A percentile compares a stretch with the other conserved stretches of the same genome.
phyloP scores from a whole-genome alignment of 2,113 vertebrate species.

The Cygnus buccinator region DNA sequence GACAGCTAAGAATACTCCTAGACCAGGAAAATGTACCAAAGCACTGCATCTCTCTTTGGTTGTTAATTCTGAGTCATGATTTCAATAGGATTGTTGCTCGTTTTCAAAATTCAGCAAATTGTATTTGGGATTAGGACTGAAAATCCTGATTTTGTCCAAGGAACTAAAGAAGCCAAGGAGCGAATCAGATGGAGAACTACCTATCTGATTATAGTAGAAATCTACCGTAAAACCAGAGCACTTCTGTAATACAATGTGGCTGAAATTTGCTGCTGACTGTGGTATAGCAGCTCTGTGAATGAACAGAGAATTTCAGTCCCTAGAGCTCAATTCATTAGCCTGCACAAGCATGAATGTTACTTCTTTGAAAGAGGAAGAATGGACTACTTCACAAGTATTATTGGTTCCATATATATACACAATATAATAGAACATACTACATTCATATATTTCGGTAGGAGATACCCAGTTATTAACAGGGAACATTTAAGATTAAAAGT shows the following conservation, averaged over 20 bases:
- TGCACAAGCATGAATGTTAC: background rate
- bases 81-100: background rate
- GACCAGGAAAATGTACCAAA: background rate
- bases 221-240: background rate
- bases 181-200: background rate
- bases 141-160: background rate
- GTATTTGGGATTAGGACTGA: background rate
- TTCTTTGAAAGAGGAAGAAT: constrained; percentile 15
- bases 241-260: background rate
- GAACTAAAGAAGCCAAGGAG: background rate
- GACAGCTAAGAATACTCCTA: background rate
- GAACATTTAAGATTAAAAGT: background rate
- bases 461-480: background rate
- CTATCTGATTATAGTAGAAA: background rate
- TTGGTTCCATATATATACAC: background rate
- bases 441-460: background rate
- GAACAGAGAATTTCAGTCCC: constrained; percentile 2
- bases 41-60: background rate
- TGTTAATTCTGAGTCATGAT: background rate
- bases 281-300: background rate
- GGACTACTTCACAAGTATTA: background rate
- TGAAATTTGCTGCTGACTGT: background rate
- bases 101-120: background rate
- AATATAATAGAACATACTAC: background rate
- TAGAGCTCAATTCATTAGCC: background rate